Percentiles rank a stretch among this genome's conserved stretches.
phyloP scores from a whole-genome alignment of 2,797 vertebrate species.

The Ptychadena robeensis region DNA sequence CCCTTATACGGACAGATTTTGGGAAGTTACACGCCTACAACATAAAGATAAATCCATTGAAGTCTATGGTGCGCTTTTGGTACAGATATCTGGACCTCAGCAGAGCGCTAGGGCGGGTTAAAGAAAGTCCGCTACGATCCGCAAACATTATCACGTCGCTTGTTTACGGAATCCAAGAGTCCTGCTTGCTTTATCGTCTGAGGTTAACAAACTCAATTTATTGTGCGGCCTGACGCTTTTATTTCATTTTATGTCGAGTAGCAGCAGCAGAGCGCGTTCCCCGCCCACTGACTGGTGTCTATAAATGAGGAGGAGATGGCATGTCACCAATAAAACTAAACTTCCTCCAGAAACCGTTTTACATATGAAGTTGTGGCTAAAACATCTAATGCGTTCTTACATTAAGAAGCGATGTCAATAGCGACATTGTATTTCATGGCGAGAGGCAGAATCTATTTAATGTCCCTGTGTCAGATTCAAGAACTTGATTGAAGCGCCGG shows the following conservation, averaged over 20 bases:
- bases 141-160: slow-evolving; percentile 19
- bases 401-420: neutral
- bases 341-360: neutral
- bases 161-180: slow-evolving; percentile 3
- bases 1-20: too few species aligned
- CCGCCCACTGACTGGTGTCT: neutral
- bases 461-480: neutral
- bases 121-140: slow-evolving; percentile 30
- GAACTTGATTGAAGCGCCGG: neutral
- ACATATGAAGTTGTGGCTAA: slow-evolving; percentile 7
- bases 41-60: too few species aligned
- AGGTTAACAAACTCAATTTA: slow-evolving; percentile 38
- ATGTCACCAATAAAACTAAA: neutral
- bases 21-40: too few species aligned
- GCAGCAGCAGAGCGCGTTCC: neutral
- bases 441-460: neutral
- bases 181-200: slow-evolving; percentile 2
- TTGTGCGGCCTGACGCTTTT: slow-evolving; percentile 26
- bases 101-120: too few species aligned
- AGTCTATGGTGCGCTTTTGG: too few species aligned
- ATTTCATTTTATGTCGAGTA: slow-evolving; percentile 34
- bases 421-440: slow-evolving; percentile 17
- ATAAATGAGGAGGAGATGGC: slow-evolving; percentile 23
- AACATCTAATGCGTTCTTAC: slow-evolving; percentile 15
- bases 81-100: too few species aligned